These are phyloP conservation scores for Meteorus sp. DNA, from an alignment of 1,140 invertebrate species.

Conservation along the genomic window DNA sequence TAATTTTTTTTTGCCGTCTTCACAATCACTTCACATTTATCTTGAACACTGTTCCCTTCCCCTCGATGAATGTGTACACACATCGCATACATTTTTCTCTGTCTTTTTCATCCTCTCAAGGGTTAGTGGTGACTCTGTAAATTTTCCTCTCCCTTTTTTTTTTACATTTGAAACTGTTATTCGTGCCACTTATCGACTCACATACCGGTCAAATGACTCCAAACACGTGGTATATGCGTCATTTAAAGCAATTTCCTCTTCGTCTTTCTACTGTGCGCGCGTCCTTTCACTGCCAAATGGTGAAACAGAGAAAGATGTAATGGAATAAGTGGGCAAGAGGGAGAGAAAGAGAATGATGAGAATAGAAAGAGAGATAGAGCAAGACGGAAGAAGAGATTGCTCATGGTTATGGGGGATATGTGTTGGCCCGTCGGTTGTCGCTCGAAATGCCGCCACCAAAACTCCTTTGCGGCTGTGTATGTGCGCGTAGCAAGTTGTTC, in stretches of 20 bases:
- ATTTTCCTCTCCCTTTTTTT: background rate
- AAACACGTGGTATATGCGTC: conserved; percentile 21
- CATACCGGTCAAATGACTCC: conserved; percentile 10
- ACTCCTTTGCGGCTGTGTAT: conserved; percentile 15
- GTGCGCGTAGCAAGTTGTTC: too few species aligned
- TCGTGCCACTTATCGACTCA: conserved; percentile 14
- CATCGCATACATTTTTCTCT: too few species aligned
- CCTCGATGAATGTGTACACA: too few species aligned
- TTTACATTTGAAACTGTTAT: conserved; percentile 12
- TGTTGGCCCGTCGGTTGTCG: background rate
- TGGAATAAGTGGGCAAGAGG: background rate
- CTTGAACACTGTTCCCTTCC: too few species aligned
- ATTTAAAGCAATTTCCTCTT: conserved; percentile 22
- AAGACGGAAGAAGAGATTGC: too few species aligned
- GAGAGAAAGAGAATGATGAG: too few species aligned
- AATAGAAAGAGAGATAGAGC: too few species aligned
- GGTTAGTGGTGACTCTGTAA: too few species aligned
- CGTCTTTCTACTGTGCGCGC: too few species aligned
- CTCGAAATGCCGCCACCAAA: conserved; percentile 13
- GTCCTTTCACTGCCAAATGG: conserved; percentile 12
- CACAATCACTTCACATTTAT: conserved; percentile 9
- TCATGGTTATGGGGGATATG: too few species aligned
- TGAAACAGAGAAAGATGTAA: background rate
- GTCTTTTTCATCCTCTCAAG: too few species aligned
- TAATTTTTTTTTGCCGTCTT: background rate